A percentile compares a stretch with the other conserved stretches of the same genome.
These are phyloP conservation scores for Cyprinodon tularosa DNA, from an alignment of 2,113 vertebrate genomes.

Conservation along the genomic window DNA sequence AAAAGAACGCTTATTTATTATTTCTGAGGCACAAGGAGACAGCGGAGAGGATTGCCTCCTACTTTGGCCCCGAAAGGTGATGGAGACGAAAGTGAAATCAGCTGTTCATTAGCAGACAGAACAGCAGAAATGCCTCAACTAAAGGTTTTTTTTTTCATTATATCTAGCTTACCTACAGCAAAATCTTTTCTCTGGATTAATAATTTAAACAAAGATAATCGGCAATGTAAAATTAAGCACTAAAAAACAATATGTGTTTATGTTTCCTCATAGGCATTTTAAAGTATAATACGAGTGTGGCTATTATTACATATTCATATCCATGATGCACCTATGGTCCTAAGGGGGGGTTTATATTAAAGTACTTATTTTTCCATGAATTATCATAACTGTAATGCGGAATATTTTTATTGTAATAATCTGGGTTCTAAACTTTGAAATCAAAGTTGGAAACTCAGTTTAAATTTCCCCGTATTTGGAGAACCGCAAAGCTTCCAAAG, in stretches of 20 bases:
- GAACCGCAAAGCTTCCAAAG: too few species aligned
- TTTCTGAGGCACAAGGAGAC: slow-evolving; percentile 72
- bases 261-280: slow-evolving; percentile 2
- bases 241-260: not conserved
- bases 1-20: slow-evolving; percentile 80
- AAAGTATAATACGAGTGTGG: not conserved
- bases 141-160: not conserved
- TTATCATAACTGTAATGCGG: not conserved
- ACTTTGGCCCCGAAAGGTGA: slow-evolving; percentile 51
- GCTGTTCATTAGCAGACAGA: slow-evolving; percentile 48
- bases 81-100: slow-evolving; percentile 56
- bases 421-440: not conserved
- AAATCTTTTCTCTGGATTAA: slow-evolving; percentile 2
- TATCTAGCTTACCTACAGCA: not conserved
- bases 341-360: slow-evolving; percentile 3
- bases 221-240: not conserved
- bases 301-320: not conserved
- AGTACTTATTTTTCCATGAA: not conserved
- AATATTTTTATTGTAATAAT: not conserved
- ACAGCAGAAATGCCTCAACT: not conserved
- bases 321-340: not conserved
- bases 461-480: not conserved
- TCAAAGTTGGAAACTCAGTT: not conserved
- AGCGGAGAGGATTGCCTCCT: slow-evolving; percentile 72
- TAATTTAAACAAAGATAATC: not conserved